phyloP scores from a whole-genome alignment of 2,797 vertebrate species.

The Centropyge bicolor region DNA sequence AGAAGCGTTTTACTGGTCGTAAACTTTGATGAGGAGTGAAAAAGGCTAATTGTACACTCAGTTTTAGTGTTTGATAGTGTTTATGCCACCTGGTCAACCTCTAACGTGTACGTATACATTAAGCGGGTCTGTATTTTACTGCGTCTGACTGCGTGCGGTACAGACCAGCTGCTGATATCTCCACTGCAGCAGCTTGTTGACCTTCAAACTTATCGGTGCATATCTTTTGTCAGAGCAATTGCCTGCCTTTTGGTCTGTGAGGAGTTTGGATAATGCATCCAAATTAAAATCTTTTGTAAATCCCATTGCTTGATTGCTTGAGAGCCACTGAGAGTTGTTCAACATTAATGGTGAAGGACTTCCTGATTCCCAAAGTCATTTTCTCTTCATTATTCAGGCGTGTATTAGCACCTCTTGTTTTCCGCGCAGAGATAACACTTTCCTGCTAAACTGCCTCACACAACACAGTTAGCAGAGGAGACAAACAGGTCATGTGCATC shows the following conservation, averaged over 20 bases:
- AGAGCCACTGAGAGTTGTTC: conserved; percentile 84
- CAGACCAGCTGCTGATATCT: conserved; percentile 74
- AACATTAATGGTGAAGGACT: conserved; percentile 84
- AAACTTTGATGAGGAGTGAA: conserved; percentile 73
- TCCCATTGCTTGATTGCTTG: conserved; percentile 84
- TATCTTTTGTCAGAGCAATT: conserved; percentile 81
- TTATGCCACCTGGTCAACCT: conserved; percentile 64
- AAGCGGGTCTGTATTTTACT: conserved; percentile 48
- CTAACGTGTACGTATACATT: conserved; percentile 52
- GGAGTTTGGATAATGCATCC: conserved; percentile 85
- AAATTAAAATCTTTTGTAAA: conserved; percentile 87
- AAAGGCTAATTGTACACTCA: conserved; percentile 62
- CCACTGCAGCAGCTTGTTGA: conserved; percentile 82
- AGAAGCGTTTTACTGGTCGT: conserved; percentile 61
- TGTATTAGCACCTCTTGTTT: conserved; percentile 78
- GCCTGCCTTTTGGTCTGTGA: conserved; percentile 77
- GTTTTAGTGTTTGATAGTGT: conserved; percentile 66
- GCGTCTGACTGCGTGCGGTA: conserved; percentile 38
- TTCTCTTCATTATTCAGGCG: conserved; percentile 79
- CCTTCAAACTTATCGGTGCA: conserved; percentile 84
- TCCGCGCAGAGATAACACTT: conserved; percentile 68
- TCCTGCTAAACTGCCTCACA: conserved; percentile 56
- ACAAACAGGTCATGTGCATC: conserved; percentile 43
- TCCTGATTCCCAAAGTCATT: conserved; percentile 83
- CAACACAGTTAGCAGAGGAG: conserved; percentile 28